phyloP scores from a whole-genome alignment of 2,113 vertebrate species.

The Scophthalmus maximus region DNA sequence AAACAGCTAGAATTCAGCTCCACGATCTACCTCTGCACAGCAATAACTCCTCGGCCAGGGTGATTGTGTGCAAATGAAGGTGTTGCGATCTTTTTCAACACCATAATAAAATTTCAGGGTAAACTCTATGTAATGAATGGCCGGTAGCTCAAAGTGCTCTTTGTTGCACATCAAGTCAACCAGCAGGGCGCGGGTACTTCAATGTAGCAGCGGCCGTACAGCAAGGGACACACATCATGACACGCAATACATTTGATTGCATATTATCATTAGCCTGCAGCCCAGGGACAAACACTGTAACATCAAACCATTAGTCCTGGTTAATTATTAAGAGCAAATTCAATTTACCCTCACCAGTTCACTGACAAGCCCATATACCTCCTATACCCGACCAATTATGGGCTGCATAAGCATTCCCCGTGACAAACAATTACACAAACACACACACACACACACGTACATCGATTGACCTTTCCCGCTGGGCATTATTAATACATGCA shows the following conservation, averaged over 20 bases:
- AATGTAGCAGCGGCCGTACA: constrained; percentile 8
- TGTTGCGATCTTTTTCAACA: constrained; percentile 16
- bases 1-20: constrained; percentile 58
- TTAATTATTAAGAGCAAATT: constrained; percentile 72
- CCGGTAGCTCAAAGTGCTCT: not conserved
- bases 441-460: constrained; percentile 45
- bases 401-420: constrained; percentile 62
- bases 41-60: constrained; percentile 18
- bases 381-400: constrained; percentile 44
- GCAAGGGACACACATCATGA: constrained; percentile 22
- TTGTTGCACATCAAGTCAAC: not conserved
- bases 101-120: constrained; percentile 16
- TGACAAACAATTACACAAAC: constrained; percentile 73
- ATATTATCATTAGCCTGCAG: constrained; percentile 46
- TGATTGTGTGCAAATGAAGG: constrained; percentile 30
- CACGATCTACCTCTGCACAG: constrained; percentile 32
- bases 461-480: constrained; percentile 81
- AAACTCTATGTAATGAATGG: constrained; percentile 9
- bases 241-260: constrained; percentile 39
- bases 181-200: constrained; percentile 5
- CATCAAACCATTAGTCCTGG: constrained; percentile 50
- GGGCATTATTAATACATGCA: constrained; percentile 82
- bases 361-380: constrained; percentile 47
- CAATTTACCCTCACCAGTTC: constrained; percentile 53
- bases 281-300: constrained; percentile 34